phyloP scores from a whole-genome alignment of 2,797 vertebrate genomes.

The Anas bernieri region DNA sequence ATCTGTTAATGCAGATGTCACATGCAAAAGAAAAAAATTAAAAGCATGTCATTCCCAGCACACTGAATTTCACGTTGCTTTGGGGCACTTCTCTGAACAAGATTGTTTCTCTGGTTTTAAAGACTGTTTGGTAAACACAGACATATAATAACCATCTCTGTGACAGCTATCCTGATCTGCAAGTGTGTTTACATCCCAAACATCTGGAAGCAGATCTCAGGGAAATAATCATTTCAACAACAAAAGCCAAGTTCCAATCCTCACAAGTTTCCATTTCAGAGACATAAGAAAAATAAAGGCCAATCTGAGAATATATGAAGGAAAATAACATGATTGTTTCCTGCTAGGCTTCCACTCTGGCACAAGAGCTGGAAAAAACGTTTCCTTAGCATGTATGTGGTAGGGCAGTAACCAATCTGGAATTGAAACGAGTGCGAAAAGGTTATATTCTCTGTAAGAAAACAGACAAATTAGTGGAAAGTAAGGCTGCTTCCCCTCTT shows the following conservation, averaged over 20 bases:
- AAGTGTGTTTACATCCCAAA: not conserved
- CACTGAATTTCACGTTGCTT: rapidly evolving
- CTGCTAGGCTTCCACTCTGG: not conserved
- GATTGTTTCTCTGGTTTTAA: not conserved
- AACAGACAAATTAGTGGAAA: not conserved
- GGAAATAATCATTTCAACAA: not conserved
- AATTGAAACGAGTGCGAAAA: not conserved
- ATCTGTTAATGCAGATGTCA: rapidly evolving
- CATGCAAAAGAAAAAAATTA: not conserved
- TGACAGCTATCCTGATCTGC: not conserved
- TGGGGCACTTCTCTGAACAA: not conserved
- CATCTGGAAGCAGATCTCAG: not conserved
- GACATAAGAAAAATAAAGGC: rapidly evolving
- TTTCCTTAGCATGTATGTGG: not conserved
- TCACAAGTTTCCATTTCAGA: not conserved
- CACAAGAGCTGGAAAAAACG: not conserved
- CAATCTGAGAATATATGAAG: not conserved
- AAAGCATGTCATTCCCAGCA: not conserved
- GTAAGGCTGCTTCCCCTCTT: not conserved
- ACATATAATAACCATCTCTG: not conserved
- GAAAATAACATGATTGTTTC: not conserved
- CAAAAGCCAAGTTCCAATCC: not conserved
- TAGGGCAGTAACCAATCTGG: not conserved
- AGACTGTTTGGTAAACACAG: not conserved
- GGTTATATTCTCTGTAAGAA: not conserved